Conservation (phyloP, 2,113 vertebrate species). For the Onychostoma macrolepis region DNA sequence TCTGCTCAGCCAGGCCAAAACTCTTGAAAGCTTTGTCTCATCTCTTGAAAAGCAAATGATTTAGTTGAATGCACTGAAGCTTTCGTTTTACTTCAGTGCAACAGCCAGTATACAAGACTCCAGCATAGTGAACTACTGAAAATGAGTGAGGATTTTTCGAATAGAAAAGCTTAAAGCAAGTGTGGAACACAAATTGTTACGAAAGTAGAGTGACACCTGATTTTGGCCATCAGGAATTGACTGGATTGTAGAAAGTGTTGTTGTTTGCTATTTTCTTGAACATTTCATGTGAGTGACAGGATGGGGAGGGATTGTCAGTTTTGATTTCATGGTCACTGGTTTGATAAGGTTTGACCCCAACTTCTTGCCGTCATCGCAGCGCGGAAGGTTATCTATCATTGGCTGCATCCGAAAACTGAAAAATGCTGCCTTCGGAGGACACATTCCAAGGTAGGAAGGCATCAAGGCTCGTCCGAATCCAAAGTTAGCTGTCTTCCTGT, state of each 20-base stretch:
- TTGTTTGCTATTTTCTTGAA: neutral
- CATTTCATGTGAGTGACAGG: neutral
- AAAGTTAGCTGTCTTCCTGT: too few species aligned
- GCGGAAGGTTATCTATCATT: too few species aligned
- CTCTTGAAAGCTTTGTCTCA: slow-evolving; percentile 29
- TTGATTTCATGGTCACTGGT: too few species aligned
- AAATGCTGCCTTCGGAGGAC: too few species aligned
- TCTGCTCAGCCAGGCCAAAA: slow-evolving; percentile 38
- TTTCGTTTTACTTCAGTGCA: neutral
- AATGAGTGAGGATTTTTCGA: neutral
- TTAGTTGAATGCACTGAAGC: neutral
- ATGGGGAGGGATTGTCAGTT: neutral
- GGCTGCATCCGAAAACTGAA: too few species aligned
- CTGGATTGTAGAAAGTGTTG: neutral
- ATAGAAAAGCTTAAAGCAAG: neutral
- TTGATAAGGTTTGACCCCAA: too few species aligned
- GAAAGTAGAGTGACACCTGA: neutral
- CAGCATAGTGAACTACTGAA: neutral
- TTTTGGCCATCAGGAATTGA: neutral
- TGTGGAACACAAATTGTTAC: neutral
- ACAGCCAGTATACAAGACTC: neutral
- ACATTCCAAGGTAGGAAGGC: too few species aligned
- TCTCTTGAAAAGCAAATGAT: neutral
- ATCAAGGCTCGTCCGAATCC: too few species aligned
- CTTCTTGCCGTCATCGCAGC: too few species aligned